Evolutionary conservation across 1,140 invertebrate species (phyloP).

Genomic region (Drosophila parabipectinata): DNA sequence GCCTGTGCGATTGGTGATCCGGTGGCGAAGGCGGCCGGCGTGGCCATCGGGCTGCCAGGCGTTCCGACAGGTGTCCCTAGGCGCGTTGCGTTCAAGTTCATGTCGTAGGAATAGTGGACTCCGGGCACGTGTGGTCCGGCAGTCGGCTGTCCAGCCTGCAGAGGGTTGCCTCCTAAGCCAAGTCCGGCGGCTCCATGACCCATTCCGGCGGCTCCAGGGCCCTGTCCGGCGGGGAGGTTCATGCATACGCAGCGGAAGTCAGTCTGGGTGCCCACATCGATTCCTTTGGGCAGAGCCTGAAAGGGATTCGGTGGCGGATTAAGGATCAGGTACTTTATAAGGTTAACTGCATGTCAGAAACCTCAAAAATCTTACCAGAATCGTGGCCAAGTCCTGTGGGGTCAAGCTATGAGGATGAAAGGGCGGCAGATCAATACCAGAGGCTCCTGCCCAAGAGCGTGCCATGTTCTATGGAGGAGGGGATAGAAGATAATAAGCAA

Average conservation of each 20-base stretch:
- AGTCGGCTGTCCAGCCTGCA: neutral
- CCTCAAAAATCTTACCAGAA: conserved; percentile 34
- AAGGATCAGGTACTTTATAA: too few species aligned
- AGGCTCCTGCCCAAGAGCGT: conserved; percentile 4
- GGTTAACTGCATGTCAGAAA: neutral
- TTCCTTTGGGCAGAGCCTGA: conserved; percentile 13
- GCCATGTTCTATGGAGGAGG: conserved; percentile 11
- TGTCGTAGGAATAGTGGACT: neutral
- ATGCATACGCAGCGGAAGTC: conserved; percentile 49
- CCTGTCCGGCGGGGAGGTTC: neutral
- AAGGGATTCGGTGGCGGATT: too few species aligned
- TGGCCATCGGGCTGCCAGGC: neutral
- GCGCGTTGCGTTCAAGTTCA: conserved; percentile 1
- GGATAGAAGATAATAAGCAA: too few species aligned
- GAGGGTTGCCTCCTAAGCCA: neutral
- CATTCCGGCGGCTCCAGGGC: neutral
- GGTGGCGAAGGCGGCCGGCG: neutral
- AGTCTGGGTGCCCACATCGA: conserved; percentile 43
- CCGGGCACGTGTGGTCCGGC: neutral
- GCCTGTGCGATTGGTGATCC: neutral
- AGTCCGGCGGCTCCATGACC: neutral
- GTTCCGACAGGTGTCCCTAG: conserved; percentile 16
- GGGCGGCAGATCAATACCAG: conserved; percentile 9
- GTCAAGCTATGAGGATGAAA: conserved; percentile 44
- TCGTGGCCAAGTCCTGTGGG: conserved; percentile 35